Percentiles rank a stretch among this genome's conserved stretches.
Evolutionary conservation across 2,113 vertebrate genomes (phyloP).

Genomic region (Gymnogyps californianus): DNA sequence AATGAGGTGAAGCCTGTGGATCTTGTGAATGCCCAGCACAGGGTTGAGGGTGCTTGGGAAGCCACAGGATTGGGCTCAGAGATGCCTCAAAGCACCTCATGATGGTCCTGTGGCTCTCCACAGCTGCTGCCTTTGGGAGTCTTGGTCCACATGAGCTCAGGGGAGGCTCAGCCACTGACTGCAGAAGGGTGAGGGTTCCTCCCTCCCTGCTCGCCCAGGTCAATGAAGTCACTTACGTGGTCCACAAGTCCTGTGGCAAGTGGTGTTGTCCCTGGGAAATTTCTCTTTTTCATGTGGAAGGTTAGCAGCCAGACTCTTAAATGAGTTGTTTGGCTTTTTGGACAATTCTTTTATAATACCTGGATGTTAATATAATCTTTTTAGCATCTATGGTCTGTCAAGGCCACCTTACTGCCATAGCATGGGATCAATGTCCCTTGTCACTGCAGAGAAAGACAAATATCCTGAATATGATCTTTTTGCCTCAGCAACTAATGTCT

Average conservation of each 20-base stretch:
- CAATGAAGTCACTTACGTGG: not conserved
- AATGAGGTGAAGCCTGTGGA: not conserved
- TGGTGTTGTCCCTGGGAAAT: not conserved
- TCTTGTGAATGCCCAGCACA: not conserved
- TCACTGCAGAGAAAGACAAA: not conserved
- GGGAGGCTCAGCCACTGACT: not conserved
- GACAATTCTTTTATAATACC: not conserved
- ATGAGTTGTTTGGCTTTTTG: not conserved
- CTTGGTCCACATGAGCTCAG: not conserved
- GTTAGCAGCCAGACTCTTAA: not conserved
- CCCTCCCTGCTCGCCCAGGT: rapidly evolving
- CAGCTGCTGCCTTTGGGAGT: not conserved
- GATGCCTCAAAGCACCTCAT: not conserved
- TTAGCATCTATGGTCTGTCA: not conserved
- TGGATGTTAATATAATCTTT: not conserved
- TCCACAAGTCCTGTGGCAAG: not conserved
- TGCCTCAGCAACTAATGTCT: not conserved
- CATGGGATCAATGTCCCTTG: not conserved
- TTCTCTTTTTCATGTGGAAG: not conserved
- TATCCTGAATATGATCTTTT: not conserved
- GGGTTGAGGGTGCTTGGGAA: not conserved
- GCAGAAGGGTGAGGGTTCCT: not conserved
- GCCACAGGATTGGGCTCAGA: not conserved
- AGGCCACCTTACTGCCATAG: not conserved
- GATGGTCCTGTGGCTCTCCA: not conserved